phyloP scores from a whole-genome alignment of 2,113 vertebrate genomes.

The Amphiprion ocellaris region DNA sequence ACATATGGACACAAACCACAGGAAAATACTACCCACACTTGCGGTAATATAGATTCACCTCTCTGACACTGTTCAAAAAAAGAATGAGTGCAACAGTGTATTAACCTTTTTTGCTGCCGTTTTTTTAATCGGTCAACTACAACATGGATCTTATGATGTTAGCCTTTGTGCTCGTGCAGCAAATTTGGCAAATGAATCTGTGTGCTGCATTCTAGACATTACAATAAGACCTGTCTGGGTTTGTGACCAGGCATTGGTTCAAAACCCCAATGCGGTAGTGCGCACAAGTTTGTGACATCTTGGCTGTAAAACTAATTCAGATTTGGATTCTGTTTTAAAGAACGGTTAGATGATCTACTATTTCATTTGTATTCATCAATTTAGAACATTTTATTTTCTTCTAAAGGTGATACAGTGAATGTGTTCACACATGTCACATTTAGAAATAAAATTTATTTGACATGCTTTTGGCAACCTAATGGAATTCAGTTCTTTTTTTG shows the following conservation, averaged over 20 bases:
- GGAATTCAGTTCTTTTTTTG: too few species aligned
- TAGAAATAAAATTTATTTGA: too few species aligned
- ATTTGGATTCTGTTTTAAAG: background rate
- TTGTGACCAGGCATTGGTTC: background rate
- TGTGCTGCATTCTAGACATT: background rate
- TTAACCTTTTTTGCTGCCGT: conserved; percentile 41
- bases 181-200: conserved; percentile 13
- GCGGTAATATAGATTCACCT: conserved; percentile 60
- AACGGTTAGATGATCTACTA: conserved; percentile 1
- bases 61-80: conserved; percentile 41
- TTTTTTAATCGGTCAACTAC: conserved; percentile 36
- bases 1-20: conserved; percentile 69
- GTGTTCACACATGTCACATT: background rate
- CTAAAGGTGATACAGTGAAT: background rate
- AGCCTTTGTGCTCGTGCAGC: background rate
- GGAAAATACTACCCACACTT: conserved; percentile 67
- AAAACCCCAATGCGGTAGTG: background rate
- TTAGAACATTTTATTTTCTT: background rate
- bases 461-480: too few species aligned
- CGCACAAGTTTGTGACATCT: background rate
- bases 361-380: background rate
- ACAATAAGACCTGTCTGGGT: background rate
- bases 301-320: too few species aligned
- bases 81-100: conserved; percentile 49
- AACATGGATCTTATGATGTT: conserved; percentile 13